phyloP scores from a whole-genome alignment of 2,113 vertebrate species.

The Catharus minimus region DNA sequence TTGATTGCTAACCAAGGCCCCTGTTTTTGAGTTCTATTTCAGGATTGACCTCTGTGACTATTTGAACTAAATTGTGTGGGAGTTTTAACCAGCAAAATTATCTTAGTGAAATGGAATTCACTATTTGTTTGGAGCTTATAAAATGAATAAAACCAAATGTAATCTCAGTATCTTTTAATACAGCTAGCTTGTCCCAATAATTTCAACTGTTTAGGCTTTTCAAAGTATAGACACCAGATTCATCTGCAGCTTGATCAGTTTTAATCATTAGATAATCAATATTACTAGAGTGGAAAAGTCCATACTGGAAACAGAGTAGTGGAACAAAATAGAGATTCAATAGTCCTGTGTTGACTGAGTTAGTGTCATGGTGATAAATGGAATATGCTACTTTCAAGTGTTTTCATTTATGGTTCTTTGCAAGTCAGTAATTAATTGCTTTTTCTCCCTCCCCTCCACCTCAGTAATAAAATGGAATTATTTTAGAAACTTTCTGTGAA shows the following conservation, averaged over 20 bases:
- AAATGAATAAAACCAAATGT: constrained; percentile 53
- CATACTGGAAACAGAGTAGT: background rate
- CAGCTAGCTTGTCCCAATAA: background rate
- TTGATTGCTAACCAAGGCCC: constrained; percentile 52
- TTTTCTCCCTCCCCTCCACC: background rate
- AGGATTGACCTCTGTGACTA: constrained; percentile 60
- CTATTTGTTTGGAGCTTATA: constrained; percentile 50
- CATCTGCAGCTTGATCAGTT: background rate
- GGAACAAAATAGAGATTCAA: constrained; percentile 21
- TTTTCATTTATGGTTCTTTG: constrained; percentile 7
- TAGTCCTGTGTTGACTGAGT: constrained; percentile 7
- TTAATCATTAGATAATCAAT: background rate
- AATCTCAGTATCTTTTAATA: constrained; percentile 49
- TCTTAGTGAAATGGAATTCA: constrained; percentile 51
- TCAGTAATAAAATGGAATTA: background rate
- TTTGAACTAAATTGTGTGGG: constrained; percentile 55
- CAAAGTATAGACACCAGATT: background rate
- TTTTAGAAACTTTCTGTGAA: background rate
- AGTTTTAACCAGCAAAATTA: constrained; percentile 22
- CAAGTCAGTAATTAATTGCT: background rate
- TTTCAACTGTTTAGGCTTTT: constrained; percentile 27
- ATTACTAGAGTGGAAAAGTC: background rate
- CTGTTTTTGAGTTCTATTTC: constrained; percentile 64
- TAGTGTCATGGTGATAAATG: constrained; percentile 6
- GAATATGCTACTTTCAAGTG: constrained; percentile 9